Evolutionary conservation across 2,113 vertebrate genomes (phyloP).

Genomic region (Chunga burmeisteri): DNA sequence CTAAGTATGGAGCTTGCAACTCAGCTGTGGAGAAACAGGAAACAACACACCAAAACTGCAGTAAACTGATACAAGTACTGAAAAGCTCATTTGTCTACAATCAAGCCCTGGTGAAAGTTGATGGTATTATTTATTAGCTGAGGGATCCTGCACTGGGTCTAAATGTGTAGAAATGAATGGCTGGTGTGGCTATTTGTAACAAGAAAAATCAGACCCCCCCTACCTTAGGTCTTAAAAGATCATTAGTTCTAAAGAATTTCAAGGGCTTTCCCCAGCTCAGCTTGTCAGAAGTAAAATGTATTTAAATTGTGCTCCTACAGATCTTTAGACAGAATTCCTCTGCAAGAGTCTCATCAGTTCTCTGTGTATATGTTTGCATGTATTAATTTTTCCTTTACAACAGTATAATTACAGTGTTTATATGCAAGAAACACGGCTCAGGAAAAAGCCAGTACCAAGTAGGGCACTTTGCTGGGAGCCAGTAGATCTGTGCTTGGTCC

Average conservation of each 20-base stretch:
- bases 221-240: not conserved
- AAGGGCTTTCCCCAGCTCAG: not conserved
- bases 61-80: constrained; percentile 58
- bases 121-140: constrained; percentile 54
- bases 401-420: not conserved
- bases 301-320: not conserved
- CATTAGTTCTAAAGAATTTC: not conserved
- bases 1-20: not conserved
- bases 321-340: not conserved
- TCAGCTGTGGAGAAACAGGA: constrained; percentile 46
- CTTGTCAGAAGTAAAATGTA: not conserved
- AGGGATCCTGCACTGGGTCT: constrained; percentile 18
- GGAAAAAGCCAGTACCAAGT: not conserved
- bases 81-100: constrained; percentile 62
- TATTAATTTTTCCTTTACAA: not conserved
- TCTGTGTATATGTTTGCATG: not conserved
- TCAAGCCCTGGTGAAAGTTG: constrained; percentile 43
- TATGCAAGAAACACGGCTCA: not conserved
- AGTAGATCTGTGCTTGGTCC: not conserved
- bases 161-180: not conserved
- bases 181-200: not conserved
- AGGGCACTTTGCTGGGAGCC: not conserved
- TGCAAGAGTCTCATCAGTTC: not conserved
- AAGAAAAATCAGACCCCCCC: not conserved
- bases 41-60: constrained; percentile 29